Conservation (phyloP, 2,797 vertebrate species). For the Sparus aurata region DNA sequence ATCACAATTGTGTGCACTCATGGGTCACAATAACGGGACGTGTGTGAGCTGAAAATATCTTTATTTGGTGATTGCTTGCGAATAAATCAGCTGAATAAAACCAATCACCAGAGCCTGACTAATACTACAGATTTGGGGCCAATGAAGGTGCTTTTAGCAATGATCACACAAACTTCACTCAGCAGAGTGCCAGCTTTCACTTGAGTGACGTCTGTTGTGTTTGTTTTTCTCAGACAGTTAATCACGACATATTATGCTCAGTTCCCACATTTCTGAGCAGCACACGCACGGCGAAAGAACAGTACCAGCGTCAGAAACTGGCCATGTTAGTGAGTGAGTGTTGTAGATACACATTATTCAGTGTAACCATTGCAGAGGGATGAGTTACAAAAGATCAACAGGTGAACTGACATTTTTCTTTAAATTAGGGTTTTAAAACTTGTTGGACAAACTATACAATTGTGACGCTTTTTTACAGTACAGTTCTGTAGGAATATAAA, state of each 20-base stretch:
- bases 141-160: not conserved
- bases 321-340: not conserved
- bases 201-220: not conserved
- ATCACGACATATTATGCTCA: not conserved
- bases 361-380: not conserved
- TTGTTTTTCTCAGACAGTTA: not conserved
- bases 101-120: conserved; percentile 1
- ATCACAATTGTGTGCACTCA: too few relatives aligned
- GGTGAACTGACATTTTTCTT: conserved; percentile 17
- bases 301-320: not conserved
- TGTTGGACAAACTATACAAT: not conserved
- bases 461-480: too few relatives aligned
- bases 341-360: not conserved
- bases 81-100: too few relatives aligned
- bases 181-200: not conserved
- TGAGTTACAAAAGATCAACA: conserved; percentile 1
- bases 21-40: too few relatives aligned
- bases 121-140: not conserved
- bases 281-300: too few relatives aligned
- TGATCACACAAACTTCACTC: not conserved
- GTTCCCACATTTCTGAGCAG: not conserved
- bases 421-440: not conserved
- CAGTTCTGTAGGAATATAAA: not conserved
- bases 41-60: too few relatives aligned
- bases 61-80: too few relatives aligned